Base-by-base conservation (phyloP, 2,888 invertebrate species). In the Tetrapedia diversipes region DNA sequence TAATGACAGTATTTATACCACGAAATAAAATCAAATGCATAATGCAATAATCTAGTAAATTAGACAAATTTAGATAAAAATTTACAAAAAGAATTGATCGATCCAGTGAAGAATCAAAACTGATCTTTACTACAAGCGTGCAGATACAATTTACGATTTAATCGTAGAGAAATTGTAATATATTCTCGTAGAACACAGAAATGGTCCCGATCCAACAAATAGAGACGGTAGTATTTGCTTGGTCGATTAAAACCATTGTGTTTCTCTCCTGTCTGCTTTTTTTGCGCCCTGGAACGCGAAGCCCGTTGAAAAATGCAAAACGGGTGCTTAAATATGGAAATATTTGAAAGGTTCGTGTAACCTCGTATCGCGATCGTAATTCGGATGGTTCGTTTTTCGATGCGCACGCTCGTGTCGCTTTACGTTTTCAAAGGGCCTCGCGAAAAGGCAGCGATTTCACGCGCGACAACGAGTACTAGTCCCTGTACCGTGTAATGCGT, bases 241-340 rank as follows among this genome's bases (percentile, higher is more conserved):
- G 61, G 14, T 34, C 32, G 24, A 1, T 1, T n/a, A 7, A 37
- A 51, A 14, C 2, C 27, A 27, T 11, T n/a, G n/a, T 11, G 34
- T 56, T 65, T 43, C 29, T 22, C 11, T 14, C 6, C 4, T 14
- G 4, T 29, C n/a, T 29, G 4, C 32, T 65, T 24, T n/a, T n/a
- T 43, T 1, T 1, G 8, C 8, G n/a, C n/a, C n/a, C n/a, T n/a
- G 34, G 34, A 34, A 32, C 4, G 43, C 7, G 11, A n/a, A 49
- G 34, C n/a, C n/a, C 61, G 47, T 61, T 47, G 24, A 8, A 34
- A 54, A 54, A 45, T 65, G 34, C 24, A 37, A 47, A n/a, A 61
- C 34, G 7, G 1, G 22, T 24, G 3, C n/a, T 65, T 37, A 43
- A 53, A 41, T 41, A 51, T 39, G 19, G 16, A 51, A 39, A 27